Base-by-base conservation (phyloP, 2,797 vertebrate species). In the Cryptoprocta ferox region DNA sequence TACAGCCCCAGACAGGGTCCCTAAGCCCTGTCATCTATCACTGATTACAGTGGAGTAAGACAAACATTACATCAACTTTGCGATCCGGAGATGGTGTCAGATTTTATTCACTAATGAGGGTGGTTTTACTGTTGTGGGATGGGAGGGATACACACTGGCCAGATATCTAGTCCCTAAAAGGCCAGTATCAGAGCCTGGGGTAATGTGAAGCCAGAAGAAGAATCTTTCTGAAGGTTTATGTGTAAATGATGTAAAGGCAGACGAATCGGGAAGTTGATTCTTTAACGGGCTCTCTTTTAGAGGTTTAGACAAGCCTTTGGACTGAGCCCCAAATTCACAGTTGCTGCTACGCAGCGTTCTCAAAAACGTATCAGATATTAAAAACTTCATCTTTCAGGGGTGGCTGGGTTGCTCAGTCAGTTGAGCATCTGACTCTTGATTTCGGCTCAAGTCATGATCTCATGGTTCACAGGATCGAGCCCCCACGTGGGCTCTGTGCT, bases 51-150 rank as follows among this genome's bases (percentile, higher is more conserved):
- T 78, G 91, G 91, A 97, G 56, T 92, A 96, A 94, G 92, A 87
- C 95, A 98, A 98, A 98, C 95, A 96, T 95, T 98, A 96, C 98
- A 98, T 88, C 98, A 97, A 97, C 61, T 1, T 24, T 96, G 93
- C 94, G 90, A 93, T 6, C 95, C 92, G 97, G 98, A 98, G 92
- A 56, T 15, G 84, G 89, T 91, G 97, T 98, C 97, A 96, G 96
- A 97, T 98, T 98, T 96, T 95, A 96, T 97, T 98, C 96, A 39
- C 53, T 91, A 97, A 98, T 53, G 1, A 98, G 18, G 7, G 89
- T 24, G 96, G 97, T 94, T 98, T 98, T 97, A 92, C 98, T 96
- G 96, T 89, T 96, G 96, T 63, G 73, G 56, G 95, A 61, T 4
- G 0, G 0, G 66, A 97, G 90, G 91, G 97, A 88, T 96, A 95